Conservation (phyloP, 2,888 invertebrate genomes). For the Tenthredo livida region DNA sequence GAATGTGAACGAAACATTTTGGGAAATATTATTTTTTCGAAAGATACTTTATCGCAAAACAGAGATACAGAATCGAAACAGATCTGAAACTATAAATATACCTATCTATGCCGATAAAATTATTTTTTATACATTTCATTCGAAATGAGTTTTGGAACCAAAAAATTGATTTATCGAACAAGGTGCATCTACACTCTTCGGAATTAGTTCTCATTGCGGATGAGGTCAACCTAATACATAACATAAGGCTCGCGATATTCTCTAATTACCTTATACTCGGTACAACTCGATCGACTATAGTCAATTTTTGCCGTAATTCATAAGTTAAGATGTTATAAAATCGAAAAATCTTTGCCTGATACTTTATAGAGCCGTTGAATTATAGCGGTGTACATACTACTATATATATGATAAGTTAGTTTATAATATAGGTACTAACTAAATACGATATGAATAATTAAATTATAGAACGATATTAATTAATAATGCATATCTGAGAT, state of each 20-base stretch:
- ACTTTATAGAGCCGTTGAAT: slow-evolving; percentile 8
- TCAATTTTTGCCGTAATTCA: slow-evolving; percentile 20
- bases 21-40: no score
- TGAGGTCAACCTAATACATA: no score
- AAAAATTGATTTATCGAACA: background rate
- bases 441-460: background rate
- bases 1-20: no score
- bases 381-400: slow-evolving; percentile 6
- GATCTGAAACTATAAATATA: no score
- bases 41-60: no score
- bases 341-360: slow-evolving; percentile 24
- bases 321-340: background rate
- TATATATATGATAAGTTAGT: background rate
- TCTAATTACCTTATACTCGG: no score
- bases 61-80: no score
- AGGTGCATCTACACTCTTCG: background rate
- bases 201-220: background rate
- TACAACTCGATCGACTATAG: slow-evolving; percentile 26
- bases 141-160: background rate
- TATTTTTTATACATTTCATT: no score
- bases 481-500: slow-evolving; percentile 27
- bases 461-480: background rate
- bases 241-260: no score
- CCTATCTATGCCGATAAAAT: no score
- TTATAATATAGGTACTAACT: background rate